Evolutionary conservation across 2,113 vertebrate species (phyloP).

Genomic region (Athene cunicularia): DNA sequence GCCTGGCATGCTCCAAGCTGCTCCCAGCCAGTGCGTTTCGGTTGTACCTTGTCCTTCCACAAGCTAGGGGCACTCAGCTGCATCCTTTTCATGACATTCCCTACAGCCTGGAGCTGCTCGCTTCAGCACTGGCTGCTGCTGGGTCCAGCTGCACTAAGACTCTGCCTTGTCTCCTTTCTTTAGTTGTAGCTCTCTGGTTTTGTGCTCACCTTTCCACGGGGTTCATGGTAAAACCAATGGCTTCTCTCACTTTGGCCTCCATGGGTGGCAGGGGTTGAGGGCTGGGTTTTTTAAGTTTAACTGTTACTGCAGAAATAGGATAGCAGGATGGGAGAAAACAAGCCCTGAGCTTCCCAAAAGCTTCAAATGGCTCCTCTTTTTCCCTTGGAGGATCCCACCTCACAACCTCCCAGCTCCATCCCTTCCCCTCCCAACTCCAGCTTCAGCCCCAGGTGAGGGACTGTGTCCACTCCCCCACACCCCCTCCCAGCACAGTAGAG

Average conservation of each 20-base stretch:
- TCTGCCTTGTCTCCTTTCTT: background rate
- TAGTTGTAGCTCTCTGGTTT: background rate
- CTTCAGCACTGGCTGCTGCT: slow-evolving; percentile 30
- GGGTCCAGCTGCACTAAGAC: background rate
- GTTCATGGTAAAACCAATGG: slow-evolving; percentile 26
- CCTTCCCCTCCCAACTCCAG: background rate
- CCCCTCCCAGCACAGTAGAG: background rate
- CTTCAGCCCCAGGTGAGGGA: background rate
- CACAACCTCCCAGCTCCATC: background rate
- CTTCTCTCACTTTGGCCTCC: slow-evolving; percentile 40
- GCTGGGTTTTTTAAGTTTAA: background rate
- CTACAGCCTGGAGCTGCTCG: background rate
- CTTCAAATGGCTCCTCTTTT: background rate
- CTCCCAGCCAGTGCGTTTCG: background rate
- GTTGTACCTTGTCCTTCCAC: background rate
- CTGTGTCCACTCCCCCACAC: background rate
- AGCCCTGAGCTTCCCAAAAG: background rate
- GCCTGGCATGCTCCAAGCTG: background rate
- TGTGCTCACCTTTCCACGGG: background rate
- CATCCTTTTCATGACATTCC: background rate
- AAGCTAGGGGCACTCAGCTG: background rate
- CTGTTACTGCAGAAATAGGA: background rate
- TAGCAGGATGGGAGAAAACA: background rate
- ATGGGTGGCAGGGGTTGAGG: background rate
- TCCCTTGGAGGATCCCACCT: background rate